Evolutionary conservation across 2,113 vertebrate genomes (phyloP).

Genomic region (Sinosuthora webbiana): DNA sequence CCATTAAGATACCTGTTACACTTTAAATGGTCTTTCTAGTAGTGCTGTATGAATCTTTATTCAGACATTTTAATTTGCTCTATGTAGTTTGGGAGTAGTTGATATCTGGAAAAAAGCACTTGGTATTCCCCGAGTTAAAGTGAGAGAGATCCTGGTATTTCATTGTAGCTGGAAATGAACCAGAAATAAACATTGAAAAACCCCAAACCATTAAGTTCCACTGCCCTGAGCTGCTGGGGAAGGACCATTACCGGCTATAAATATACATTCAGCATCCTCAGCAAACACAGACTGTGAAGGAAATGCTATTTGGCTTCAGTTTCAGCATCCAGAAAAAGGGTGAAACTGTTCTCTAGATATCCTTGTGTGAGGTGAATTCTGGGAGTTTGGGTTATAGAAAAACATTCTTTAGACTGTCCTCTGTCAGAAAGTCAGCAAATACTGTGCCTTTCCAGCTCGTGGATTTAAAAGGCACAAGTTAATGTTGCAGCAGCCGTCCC

Average conservation of each 20-base stretch:
- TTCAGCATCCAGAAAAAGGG: neutral
- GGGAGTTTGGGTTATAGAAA: neutral
- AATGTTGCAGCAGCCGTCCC: constrained; percentile 50
- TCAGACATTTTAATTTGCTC: neutral
- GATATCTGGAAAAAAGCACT: neutral
- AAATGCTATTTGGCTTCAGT: neutral
- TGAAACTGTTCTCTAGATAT: neutral
- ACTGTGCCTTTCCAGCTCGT: neutral
- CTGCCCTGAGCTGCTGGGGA: neutral
- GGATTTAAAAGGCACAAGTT: constrained; percentile 55
- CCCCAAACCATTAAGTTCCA: neutral
- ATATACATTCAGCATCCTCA: neutral
- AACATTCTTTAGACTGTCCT: neutral
- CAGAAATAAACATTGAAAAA: neutral
- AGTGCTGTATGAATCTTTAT: neutral
- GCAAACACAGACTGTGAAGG: neutral
- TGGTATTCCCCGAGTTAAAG: neutral
- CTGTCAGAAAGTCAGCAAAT: constrained; percentile 42
- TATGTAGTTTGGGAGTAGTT: neutral
- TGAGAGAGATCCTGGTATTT: neutral
- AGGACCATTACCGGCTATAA: neutral
- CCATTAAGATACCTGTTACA: neutral
- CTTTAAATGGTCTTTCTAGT: neutral
- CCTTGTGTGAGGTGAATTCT: neutral
- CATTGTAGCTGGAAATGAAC: neutral